Evolutionary conservation across 2,888 invertebrate species (phyloP).

Genomic region (Lasioglossum vierecki): DNA sequence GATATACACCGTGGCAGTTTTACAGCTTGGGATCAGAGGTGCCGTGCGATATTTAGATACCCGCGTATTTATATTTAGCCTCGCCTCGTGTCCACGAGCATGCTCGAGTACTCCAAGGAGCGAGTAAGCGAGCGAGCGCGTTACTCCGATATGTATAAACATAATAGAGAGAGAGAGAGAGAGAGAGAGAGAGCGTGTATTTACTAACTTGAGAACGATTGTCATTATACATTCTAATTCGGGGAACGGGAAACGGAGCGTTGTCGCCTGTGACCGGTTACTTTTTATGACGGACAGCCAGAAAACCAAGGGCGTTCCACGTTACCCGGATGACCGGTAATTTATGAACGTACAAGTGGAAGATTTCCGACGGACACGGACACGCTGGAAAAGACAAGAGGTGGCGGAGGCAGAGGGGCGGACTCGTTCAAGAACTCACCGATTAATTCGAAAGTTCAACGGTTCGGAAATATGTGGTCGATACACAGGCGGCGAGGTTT

Average conservation of each 20-base stretch:
- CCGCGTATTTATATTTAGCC: constrained; percentile 56
- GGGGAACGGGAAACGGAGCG: constrained; percentile 37
- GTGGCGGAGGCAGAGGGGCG: not conserved
- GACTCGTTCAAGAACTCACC: not conserved
- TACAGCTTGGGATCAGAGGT: constrained; percentile 42
- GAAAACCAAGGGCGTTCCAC: constrained; percentile 35
- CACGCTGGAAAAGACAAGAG: not conserved
- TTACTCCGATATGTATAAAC: constrained; percentile 41
- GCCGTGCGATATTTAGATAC: constrained; percentile 59
- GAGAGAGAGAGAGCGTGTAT: constrained; percentile 17
- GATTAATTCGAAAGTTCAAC: constrained; percentile 22
- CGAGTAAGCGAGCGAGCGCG: constrained; percentile 17
- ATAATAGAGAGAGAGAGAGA: constrained; percentile 24
- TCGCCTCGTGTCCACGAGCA: constrained; percentile 19
- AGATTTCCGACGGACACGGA: not conserved
- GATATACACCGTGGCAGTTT: constrained; percentile 19
- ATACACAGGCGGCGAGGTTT: not conserved
- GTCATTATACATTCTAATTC: constrained; percentile 55
- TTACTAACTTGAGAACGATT: constrained; percentile 23
- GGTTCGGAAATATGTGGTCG: constrained; percentile 13
- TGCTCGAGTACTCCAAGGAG: not conserved
- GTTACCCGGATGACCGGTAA: constrained; percentile 4
- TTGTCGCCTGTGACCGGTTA: constrained; percentile 26
- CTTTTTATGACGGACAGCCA: constrained; percentile 4
- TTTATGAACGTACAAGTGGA: not conserved